Evolutionary conservation across 2,888 invertebrate genomes (phyloP).

Genomic region (Acanthosepion esculentum): DNA sequence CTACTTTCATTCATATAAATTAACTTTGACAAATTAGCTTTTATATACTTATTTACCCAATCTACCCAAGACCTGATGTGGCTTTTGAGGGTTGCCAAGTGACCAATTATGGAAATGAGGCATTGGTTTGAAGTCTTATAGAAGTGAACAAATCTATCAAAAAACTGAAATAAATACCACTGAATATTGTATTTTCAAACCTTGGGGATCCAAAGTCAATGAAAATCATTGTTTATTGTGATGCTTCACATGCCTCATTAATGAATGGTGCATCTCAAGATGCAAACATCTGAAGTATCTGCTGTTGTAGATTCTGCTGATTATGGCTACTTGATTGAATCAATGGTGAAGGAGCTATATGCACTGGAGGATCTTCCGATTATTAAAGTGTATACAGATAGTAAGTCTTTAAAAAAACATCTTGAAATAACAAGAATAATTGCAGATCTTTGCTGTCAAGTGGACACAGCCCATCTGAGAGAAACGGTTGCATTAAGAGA

Average conservation of each 20-base stretch:
- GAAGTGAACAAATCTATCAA: not conserved
- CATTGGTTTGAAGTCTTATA: not conserved
- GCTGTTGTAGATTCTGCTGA: not conserved
- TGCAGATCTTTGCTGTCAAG: not conserved
- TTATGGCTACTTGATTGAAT: not conserved
- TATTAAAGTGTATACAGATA: not conserved
- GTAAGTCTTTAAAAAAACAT: not conserved
- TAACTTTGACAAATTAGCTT: too few species aligned
- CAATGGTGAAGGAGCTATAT: not conserved
- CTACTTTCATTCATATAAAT: too few species aligned
- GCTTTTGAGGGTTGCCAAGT: not conserved
- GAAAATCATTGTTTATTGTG: not conserved
- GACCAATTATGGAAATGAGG: not conserved
- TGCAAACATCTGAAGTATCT: not conserved
- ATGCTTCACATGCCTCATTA: not conserved
- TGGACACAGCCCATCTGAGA: not conserved
- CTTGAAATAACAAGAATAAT: not conserved
- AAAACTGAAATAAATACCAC: not conserved
- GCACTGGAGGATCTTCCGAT: not conserved
- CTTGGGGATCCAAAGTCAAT: not conserved
- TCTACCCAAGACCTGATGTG: not conserved
- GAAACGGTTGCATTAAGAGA: too few species aligned
- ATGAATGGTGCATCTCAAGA: not conserved
- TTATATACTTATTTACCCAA: too few species aligned
- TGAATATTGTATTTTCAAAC: not conserved